Evolutionary conservation across 2,113 vertebrate species (phyloP), one percentile per base, ranked within the genome.

Genomic region (Sturnira hondurensis): DNA sequence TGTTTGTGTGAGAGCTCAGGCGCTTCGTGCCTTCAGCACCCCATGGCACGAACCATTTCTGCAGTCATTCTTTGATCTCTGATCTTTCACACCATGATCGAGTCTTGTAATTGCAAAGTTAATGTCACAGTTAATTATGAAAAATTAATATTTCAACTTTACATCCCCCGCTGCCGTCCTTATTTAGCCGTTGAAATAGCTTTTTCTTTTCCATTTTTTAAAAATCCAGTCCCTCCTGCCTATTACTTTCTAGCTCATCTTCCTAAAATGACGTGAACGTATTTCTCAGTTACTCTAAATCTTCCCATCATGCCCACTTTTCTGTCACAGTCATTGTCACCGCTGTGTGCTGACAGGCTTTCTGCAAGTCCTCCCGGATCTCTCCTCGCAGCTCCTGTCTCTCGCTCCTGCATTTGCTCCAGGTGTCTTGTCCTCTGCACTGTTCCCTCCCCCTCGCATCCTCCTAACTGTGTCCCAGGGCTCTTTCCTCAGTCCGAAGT

Each of bases 1-100:
- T 36, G 6, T 70, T 50, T 7, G 50, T 2, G 17, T 1, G 19
- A 67, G 14, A 77, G 11, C 17, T 67, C n/a, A 43, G 6, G 13
- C 12, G 14, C 1, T 11, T 15, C 0, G 28, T 45, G 28, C 4
- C 26, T 92, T 70, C 1, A 31, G 2, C 3, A 3, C 0, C 2
- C 28, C 36, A 13, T 6, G 67, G 50, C 14, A 8, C 1, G 0
- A 41, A 54, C 24, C 43, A 38, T 0, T 5, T 15, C 7, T 15
- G 36, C 17, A 67, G 20, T 3, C 12, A 50, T 41, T 65, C 2
- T 5, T 74, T 5, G 0, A 15, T 0, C 84, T 89, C 7, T 86
- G 31, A 77, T 22, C 7, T 89, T 43, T 58, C n/a, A 22, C 14
- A n/a, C 16, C 5, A 47, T 4, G 6, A n/a, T 50, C 9, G 47